Percentiles rank a stretch among this genome's conserved stretches.
Conservation (phyloP, 2,888 invertebrate genomes). For the Augiades crinisus region DNA sequence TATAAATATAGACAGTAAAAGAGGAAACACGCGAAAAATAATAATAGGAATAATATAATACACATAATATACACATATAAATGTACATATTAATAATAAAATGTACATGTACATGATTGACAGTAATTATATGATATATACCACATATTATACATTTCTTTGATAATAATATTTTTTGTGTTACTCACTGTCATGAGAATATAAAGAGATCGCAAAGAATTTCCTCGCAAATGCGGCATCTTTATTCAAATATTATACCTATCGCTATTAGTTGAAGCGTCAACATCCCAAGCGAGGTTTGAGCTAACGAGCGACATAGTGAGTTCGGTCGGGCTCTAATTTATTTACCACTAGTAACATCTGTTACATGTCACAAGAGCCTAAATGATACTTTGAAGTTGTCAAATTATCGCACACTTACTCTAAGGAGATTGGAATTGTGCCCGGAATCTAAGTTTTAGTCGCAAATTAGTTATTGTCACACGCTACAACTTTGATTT, state of each 20-base stretch:
- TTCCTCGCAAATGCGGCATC: background rate
- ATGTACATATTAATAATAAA: too few relatives aligned
- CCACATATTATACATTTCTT: too few relatives aligned
- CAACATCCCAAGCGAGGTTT: background rate
- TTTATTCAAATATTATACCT: background rate
- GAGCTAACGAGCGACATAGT: constrained; percentile 13
- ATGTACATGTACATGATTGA: too few relatives aligned
- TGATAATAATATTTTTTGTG: too few relatives aligned
- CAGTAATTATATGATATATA: too few relatives aligned
- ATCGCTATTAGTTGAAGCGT: background rate
- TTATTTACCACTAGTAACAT: constrained; percentile 67
- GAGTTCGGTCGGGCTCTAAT: constrained; percentile 29
- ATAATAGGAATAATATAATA: too few relatives aligned
- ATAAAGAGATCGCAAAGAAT: background rate
- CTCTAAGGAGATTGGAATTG: constrained; percentile 46
- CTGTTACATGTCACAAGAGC: constrained; percentile 60
- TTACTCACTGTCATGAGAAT: too few relatives aligned
- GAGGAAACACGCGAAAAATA: too few relatives aligned
- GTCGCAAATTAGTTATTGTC: constrained; percentile 16
- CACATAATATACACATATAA: too few relatives aligned
- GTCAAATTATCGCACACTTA: constrained; percentile 68
- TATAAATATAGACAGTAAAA: too few relatives aligned
- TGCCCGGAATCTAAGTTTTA: constrained; percentile 35
- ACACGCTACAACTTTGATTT: background rate
- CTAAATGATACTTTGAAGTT: constrained; percentile 74